Conservation (phyloP, 2,113 vertebrate species). For the Zapornia atra region DNA sequence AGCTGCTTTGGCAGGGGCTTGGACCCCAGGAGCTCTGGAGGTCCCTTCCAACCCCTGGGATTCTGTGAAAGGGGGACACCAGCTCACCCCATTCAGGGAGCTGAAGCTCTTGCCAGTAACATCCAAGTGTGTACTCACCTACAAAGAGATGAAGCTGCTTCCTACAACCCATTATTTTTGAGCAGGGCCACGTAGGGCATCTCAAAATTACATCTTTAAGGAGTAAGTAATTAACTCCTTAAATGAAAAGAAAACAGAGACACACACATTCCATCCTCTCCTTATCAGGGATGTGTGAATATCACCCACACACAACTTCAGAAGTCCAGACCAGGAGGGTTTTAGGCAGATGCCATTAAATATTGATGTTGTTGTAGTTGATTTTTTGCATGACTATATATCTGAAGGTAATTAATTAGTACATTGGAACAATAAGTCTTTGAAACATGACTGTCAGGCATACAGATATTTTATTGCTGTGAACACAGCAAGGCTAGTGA, state of each 20-base stretch:
- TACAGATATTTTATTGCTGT: not conserved
- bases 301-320: not conserved
- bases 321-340: not conserved
- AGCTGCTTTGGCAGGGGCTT: no score
- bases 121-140: not conserved
- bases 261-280: not conserved
- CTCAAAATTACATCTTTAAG: not conserved
- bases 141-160: not conserved
- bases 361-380: not conserved
- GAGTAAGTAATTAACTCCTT: not conserved
- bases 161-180: not conserved
- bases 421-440: not conserved
- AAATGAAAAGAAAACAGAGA: slow-evolving; percentile 1
- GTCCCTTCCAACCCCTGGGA: no score
- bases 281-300: not conserved
- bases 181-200: not conserved
- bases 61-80: not conserved
- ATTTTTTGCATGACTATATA: not conserved
- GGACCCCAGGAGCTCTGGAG: no score
- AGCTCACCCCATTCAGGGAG: not conserved
- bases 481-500: not conserved
- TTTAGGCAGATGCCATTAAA: slow-evolving; percentile 27
- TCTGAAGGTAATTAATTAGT: slow-evolving; percentile 38
- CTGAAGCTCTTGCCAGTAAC: not conserved
- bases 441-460: not conserved